phyloP scores from a whole-genome alignment of 2,797 vertebrate genomes.

The Chelon auratus region DNA sequence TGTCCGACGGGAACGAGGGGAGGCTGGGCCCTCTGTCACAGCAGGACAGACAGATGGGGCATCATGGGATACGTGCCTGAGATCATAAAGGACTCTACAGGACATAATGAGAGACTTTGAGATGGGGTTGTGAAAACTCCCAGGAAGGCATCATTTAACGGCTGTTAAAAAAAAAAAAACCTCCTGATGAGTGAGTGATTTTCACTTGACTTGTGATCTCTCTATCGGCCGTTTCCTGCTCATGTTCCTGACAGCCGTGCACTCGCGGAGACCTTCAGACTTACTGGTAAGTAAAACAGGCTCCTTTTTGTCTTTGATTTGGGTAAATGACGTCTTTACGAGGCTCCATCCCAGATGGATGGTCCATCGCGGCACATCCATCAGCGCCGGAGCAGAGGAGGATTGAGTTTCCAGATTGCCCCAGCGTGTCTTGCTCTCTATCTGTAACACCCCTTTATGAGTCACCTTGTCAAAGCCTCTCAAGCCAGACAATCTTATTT shows the following conservation, averaged over 20 bases:
- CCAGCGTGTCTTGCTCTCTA: conserved; percentile 59
- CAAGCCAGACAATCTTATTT: conserved; percentile 67
- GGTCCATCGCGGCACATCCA: conserved; percentile 71
- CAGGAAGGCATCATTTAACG: conserved; percentile 78
- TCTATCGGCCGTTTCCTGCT: conserved; percentile 54
- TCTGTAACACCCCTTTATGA: conserved; percentile 73
- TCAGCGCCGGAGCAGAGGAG: conserved; percentile 66
- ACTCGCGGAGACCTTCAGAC: conserved; percentile 56
- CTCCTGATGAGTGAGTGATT: conserved; percentile 69
- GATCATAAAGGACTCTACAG: conserved; percentile 71
- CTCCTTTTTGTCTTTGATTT: conserved; percentile 77
- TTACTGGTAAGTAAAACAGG: conserved; percentile 66
- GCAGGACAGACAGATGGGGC: conserved; percentile 75
- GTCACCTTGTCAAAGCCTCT: conserved; percentile 75
- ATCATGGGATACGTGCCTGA: conserved; percentile 70
- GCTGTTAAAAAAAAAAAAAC: conserved; percentile 58
- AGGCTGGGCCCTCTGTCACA: conserved; percentile 70
- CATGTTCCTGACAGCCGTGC: conserved; percentile 50
- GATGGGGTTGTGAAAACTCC: conserved; percentile 21
- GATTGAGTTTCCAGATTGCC: conserved; percentile 79
- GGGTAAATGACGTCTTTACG: conserved; percentile 80
- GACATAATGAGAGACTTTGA: conserved; percentile 74
- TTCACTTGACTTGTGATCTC: conserved; percentile 67
- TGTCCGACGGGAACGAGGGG: conserved; percentile 72
- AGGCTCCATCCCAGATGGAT: conserved; percentile 70